Evolutionary conservation across 2,888 invertebrate genomes (phyloP), one percentile per base, ranked within the genome.

Genomic region (Amaurobius ferox): DNA sequence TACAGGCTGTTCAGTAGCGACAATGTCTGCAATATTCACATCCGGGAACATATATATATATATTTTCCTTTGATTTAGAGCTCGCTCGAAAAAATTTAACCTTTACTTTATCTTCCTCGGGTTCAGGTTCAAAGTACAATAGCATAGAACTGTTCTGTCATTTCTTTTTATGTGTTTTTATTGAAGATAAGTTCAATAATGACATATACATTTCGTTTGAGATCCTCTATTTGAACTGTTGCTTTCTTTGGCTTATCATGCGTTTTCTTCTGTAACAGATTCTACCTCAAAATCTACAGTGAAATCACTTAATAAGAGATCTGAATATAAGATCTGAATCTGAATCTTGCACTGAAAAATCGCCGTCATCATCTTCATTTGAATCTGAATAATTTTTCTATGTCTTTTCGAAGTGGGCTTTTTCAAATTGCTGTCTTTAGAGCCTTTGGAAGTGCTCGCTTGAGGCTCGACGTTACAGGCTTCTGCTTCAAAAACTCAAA

Each of bases 61-160:
- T 7, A 35, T 35, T 7, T 35, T 35, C 11, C 11, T 16, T 16
- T 55, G 5, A 16, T 19, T 55, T 55, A 19, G 16, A 55, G 26
- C 19, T 23, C 26, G 7, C 26, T 16, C 55, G 5, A 55, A 16
- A 55, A 55, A 55, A 55, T 9, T 55, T 55, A n/a, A 16, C n/a
- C 55, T 55, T 55, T 55, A 55, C 26, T 55, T 55, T 55, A 55
- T 16, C n/a, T 55, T 55, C 16, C 55, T 55, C 26, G 19, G 55
- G 55, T 55, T 55, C 55, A 55, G 6, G 5, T 6, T 55, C 55
- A 55, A 55, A n/a, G 55, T 55, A 55, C 6, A 55, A 55, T 23
- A 16, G 16, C 55, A 23, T n/a, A 55, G 16, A 55, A 55, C 16
- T 55, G 55, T n/a, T 55, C 16, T 55, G 55, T 55, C 55, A 9